phyloP scores from a whole-genome alignment of 2,113 vertebrate species.

The Sander vitreus region DNA sequence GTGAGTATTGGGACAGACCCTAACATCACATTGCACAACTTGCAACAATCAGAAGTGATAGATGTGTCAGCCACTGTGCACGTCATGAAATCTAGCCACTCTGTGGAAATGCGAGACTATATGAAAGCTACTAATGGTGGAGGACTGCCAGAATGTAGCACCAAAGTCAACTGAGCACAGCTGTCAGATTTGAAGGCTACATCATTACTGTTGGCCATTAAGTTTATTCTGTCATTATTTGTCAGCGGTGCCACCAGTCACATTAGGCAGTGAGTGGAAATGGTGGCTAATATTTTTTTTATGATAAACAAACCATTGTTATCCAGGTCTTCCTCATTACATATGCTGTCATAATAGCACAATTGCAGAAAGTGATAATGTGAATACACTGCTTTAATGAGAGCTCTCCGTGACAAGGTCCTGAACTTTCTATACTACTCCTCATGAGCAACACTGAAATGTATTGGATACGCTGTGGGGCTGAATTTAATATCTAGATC shows the following conservation, averaged over 20 bases:
- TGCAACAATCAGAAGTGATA: conserved; percentile 13
- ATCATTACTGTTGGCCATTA: conserved; percentile 45
- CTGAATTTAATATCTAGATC: conserved; percentile 15
- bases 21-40: neutral
- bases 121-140: conserved; percentile 36
- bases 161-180: conserved; percentile 10
- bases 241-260: neutral
- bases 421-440: conserved; percentile 23
- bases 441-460: conserved; percentile 19
- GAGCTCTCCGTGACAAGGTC: neutral
- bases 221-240: conserved; percentile 27
- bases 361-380: conserved; percentile 2
- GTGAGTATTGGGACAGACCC: neutral
- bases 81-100: neutral
- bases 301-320: conserved; percentile 41
- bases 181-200: conserved; percentile 45
- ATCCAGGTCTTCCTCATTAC: conserved; percentile 39
- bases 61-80: conserved; percentile 11
- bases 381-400: conserved; percentile 33
- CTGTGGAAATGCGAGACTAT: no score
- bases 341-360: conserved; percentile 35
- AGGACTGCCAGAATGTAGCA: conserved; percentile 22
- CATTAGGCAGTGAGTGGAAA: conserved; percentile 38
- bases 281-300: conserved; percentile 50
- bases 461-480: neutral